A percentile compares a stretch with the other conserved stretches of the same genome.
Evolutionary conservation across 2,113 vertebrate genomes (phyloP).

Genomic region (Axis porcinus): DNA sequence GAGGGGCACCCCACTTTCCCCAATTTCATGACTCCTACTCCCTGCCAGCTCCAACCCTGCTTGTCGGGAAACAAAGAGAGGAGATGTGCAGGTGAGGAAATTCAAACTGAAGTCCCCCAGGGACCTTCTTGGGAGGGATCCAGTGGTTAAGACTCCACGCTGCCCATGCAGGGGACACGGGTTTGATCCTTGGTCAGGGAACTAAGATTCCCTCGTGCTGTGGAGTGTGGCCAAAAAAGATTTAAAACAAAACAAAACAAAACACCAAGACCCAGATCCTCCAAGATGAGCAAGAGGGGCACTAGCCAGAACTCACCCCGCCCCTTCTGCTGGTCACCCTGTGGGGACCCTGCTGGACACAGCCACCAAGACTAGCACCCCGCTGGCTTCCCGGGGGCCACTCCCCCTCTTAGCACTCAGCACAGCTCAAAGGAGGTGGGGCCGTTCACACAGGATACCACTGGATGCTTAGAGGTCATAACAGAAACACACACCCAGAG

Average conservation of each 20-base stretch:
- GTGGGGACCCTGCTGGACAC: not conserved
- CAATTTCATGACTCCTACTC: not conserved
- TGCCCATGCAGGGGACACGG: not conserved
- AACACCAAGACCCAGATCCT: not conserved
- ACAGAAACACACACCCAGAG: not conserved
- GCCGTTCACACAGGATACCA: not conserved
- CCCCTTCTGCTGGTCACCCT: not conserved
- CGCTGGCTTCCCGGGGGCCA: accelerated
- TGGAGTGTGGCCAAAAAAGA: not conserved
- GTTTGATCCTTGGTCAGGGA: not conserved
- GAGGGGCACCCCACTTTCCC: accelerated
- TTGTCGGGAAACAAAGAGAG: not conserved
- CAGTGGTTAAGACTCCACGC: not conserved
- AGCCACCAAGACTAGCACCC: not conserved
- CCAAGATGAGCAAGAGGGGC: not conserved
- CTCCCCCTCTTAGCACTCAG: not conserved
- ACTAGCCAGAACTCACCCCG: not conserved
- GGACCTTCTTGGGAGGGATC: not conserved
- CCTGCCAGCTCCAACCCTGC: not conserved
- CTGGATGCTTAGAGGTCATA: not conserved
- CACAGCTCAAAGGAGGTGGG: not conserved
- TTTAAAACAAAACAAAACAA: not conserved
- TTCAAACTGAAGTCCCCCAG: not conserved
- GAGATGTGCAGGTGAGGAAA: not conserved
- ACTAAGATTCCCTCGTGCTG: not conserved